A percentile compares a stretch with the other conserved stretches of the same genome.
Conservation (phyloP, 2,888 invertebrate species). For the Noctua janthina region DNA sequence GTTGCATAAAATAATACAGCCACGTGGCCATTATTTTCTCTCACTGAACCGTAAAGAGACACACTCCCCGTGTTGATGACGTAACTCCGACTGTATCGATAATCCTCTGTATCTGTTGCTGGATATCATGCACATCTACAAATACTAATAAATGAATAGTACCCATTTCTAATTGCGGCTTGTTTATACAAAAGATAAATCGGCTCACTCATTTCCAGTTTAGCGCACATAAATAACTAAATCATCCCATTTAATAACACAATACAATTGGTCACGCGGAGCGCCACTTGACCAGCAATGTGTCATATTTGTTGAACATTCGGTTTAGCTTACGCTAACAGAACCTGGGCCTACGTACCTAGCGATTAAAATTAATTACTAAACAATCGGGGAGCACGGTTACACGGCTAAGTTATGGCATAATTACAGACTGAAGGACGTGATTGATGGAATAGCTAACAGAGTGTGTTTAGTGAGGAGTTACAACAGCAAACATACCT, state of each 20-base stretch:
- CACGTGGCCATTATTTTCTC: constrained; percentile 51
- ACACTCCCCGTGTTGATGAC: constrained; percentile 30
- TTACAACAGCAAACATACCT: constrained; percentile 22
- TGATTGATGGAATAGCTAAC: constrained; percentile 59
- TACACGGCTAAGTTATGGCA: constrained; percentile 65
- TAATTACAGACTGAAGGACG: constrained; percentile 57
- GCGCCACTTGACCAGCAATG: constrained; percentile 25
- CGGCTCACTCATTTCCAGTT: constrained; percentile 3
- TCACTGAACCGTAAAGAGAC: constrained; percentile 49
- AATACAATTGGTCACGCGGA: constrained; percentile 12
- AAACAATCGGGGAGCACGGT: constrained; percentile 58
- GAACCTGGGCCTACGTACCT: constrained; percentile 25
- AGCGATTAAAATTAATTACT: constrained; percentile 63
- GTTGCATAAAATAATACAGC: constrained; percentile 45
- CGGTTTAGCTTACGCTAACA: constrained; percentile 36
- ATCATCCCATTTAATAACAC: constrained; percentile 11
- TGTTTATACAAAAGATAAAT: not conserved
- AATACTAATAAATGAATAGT: not conserved
- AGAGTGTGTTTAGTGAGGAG: constrained; percentile 26
- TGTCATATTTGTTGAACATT: constrained; percentile 49
- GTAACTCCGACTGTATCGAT: constrained; percentile 22
- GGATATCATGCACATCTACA: not conserved
- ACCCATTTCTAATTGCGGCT: not conserved
- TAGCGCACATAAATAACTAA: constrained; percentile 10
- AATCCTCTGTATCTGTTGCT: constrained; percentile 18